Base-by-base conservation (phyloP, 2,888 invertebrate species). In the Parnassius apollo region DNA sequence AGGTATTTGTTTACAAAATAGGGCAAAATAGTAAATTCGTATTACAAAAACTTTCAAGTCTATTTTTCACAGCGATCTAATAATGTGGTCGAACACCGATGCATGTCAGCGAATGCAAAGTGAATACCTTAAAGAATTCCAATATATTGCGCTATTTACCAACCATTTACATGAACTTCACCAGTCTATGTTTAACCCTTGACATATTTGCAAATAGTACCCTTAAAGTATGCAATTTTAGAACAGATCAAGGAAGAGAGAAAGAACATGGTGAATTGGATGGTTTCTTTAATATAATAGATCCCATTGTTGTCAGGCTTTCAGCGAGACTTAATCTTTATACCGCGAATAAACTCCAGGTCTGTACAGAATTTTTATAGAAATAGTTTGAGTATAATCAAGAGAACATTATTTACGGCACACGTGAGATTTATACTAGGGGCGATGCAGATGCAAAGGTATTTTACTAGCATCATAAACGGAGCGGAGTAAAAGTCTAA, bases 61-160 rank as follows among this genome's bases (percentile, higher is more conserved):
- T 45, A 54, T 61, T 60, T 60, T 58, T 51, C 54, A 62, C 50
- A 11, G 46, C 22, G 25, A 44, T 48, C 52, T 53, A 60, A 59
- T 64, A 54, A 59, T 49, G 59, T 46, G 45, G 51, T 50, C 54
- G 52, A n/a, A 42, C 45, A 61, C 22, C 13, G 50, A 45, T 69
- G 68, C 69, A 62, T 64, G 62, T 67, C 68, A 74, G 69, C 75
- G 73, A 75, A 74, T 74, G 71, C 72, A 66, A 44, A 51, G 72
- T 53, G 74, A 78, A 80, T 81, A 69, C 76, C 71, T 69, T 62
- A 66, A 72, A 73, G 77, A 79, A 76, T 77, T 81, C 72, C 79
- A 83, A 82, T 83, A 81, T 74, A 68, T 65, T 65, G 70, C 71
- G 75, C 76, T 72, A 73, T 76, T 73, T 73, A 70, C 73, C 71